Base-by-base conservation (phyloP, 2,888 invertebrate genomes). In the Nomada hirtipes region DNA sequence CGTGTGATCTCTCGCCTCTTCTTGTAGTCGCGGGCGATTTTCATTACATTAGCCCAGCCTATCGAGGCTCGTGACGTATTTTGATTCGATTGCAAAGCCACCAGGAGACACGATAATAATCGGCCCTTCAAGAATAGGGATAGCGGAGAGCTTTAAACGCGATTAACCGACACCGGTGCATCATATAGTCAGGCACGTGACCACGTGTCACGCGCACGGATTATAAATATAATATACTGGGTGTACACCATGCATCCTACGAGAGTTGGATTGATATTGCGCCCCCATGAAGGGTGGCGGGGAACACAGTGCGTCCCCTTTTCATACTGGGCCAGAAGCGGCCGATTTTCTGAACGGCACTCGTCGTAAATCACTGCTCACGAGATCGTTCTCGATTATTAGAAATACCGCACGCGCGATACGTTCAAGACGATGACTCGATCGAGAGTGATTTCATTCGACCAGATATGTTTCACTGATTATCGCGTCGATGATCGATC, bases 221-320 rank as follows among this genome's bases (percentile, higher is more conserved):
- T 93, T 93, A 93, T 93, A 91, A 93, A 93, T 93, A 93, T 92
- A 91, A 93, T 92, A 92, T 92, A 90, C 86, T 59, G 72, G 74
- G 67, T 70, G 86, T 84, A 84, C 83, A 85, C 69, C 77, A 82
- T 86, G 86, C 83, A 81, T 82, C 75, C 80, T 86, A 87, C 79
- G 79, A 78, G 75, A 72, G 65, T 64, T 76, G 72, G 82, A 83
- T 76, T 79, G 86, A 83, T 84, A 84, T 87, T 67, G 61, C 50
- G 11, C 84, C 63, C 72, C 20, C 36, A n/a, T 4, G 60, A 71
- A 57, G 84, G 68, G 74, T 68, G 71, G 23, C 20, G n/a, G 60
- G 53, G 53, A 50, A 69, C 15, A 29, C 52, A 3, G 53, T 20
- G 23, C 23, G 20, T 59, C 63, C 52, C 52, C 23, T 52, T n/a